Evolutionary conservation across 2,797 vertebrate species (phyloP), one percentile per base, ranked within the genome.

Genomic region (Malacoctenus gilli): DNA sequence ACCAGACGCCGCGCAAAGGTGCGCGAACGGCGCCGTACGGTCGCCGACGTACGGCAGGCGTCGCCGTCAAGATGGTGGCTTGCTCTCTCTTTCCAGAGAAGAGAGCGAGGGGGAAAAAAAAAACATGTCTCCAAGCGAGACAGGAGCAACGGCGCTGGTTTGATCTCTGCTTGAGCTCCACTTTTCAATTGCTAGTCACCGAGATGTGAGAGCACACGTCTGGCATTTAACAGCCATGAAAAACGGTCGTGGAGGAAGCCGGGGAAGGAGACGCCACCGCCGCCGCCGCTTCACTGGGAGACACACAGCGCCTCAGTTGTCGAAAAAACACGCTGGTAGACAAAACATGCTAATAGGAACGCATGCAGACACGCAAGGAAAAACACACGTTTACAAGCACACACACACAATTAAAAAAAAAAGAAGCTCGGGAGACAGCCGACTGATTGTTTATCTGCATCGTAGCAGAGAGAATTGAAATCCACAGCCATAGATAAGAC

Each of bases 381-480:
- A 14, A 10, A 39, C 67, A 40, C 22, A 52, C 14, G 37, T 2
- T 12, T 13, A 41, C 67, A 42, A 25, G 77, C 59, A 64, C 44
- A 54, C 34, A 49, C 48, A 59, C 37, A 80, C 85, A 91, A 91
- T 91, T 90, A 89, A 87, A 87, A 59, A 52, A 28, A 52, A 19
- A 30, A 46, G 62, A 58, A 68, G 63, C 85, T 88, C 83, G 4
- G 49, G 83, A 88, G 89, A 89, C 77, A 38, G 65, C 61, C 58
- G 72, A 60, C 77, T 81, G 85, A 89, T 89, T 89, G 89, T 91
- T 91, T 91, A 89, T 89, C 85, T 87, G 86, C 80, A 70, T 79
- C 38, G 59, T 58, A 55, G 90, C 83, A 80, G 62, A 64, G 83
- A 90, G 85, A 90, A 90, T 84, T 88, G 86, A 91, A 91, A 91